phyloP scores from a whole-genome alignment of 2,797 vertebrate genomes.

The Diceros bicornis region DNA sequence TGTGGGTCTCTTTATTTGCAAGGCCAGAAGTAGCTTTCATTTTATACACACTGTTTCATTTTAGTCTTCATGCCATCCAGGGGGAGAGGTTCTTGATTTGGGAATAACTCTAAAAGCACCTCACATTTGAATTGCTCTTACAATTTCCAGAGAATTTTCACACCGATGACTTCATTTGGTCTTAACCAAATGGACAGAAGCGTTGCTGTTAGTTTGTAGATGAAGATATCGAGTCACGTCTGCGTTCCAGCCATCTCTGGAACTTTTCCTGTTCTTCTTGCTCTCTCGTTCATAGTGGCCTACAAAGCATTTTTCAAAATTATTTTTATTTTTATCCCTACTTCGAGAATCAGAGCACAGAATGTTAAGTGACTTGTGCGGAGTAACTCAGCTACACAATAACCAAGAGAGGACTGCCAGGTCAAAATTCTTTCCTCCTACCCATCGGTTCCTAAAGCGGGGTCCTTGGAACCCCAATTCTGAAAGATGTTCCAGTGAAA shows the following conservation, averaged over 20 bases:
- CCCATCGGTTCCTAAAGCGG: neutral
- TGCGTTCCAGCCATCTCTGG: neutral
- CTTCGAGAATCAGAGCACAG: neutral
- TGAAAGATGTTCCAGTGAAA: neutral
- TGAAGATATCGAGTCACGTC: neutral
- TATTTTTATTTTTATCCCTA: neutral
- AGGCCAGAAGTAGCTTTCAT: neutral
- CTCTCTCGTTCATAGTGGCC: neutral
- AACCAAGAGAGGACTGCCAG: neutral
- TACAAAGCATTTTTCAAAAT: neutral
- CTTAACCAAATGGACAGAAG: neutral
- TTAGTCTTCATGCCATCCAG: neutral
- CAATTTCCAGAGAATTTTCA: neutral
- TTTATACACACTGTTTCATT: neutral
- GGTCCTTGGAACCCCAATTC: neutral
- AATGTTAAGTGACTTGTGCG: neutral
- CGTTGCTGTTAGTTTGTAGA: neutral
- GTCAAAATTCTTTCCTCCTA: neutral
- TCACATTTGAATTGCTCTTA: neutral
- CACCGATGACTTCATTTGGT: neutral
- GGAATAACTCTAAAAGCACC: neutral
- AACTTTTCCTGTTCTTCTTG: neutral
- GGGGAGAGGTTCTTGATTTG: no score
- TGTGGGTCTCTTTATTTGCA: no score
- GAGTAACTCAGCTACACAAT: neutral